Base-by-base conservation (phyloP, 2,888 invertebrate genomes). In the Caradrina clavipalpis region DNA sequence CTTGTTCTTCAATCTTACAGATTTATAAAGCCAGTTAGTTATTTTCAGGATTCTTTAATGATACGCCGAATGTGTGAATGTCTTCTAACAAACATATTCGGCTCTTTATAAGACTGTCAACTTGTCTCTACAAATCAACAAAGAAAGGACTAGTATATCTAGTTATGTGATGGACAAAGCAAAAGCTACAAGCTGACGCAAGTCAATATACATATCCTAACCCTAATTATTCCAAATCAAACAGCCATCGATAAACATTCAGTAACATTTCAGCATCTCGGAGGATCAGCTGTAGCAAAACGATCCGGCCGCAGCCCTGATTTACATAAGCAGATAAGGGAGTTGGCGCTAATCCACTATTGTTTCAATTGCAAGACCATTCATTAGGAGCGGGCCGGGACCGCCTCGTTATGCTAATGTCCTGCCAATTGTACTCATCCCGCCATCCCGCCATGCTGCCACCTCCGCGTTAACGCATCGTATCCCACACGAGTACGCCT, bases 331-430 rank as follows among this genome's bases (percentile, higher is more conserved):
- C 87, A 89, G 92, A 90, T 92, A 90, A 91, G 89, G 87, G 88
- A 87, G 89, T 89, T 87, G 91, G 88, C 87, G 89, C 85, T 92
- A 92, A 92, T 92, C 90, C 91, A 91, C 91, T 91, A 91, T 91
- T 92, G 93, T 94, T 94, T 94, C 93, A 94, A 93, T 94, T 92
- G 92, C 93, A 89, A 89, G 91, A 87, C 93, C 89, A 92, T 94
- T 94, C 92, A 94, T 94, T 93, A 94, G 88, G 86, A 87, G 73
- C 84, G 84, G 84, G 81, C 83, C 80, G 87, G 86, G 86, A 84
- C 81, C 82, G 83, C 89, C 90, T 92, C 92, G 92, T 93, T 94
- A 94, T 93, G 93, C 87, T 93, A 93, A 93, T 93, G 86, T 86
- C 78, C 86, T 86, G 86, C 86, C 90, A 88, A 90, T 92, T 88